Base-by-base conservation (phyloP, 2,113 vertebrate species). In the Cebidichthys violaceus region DNA sequence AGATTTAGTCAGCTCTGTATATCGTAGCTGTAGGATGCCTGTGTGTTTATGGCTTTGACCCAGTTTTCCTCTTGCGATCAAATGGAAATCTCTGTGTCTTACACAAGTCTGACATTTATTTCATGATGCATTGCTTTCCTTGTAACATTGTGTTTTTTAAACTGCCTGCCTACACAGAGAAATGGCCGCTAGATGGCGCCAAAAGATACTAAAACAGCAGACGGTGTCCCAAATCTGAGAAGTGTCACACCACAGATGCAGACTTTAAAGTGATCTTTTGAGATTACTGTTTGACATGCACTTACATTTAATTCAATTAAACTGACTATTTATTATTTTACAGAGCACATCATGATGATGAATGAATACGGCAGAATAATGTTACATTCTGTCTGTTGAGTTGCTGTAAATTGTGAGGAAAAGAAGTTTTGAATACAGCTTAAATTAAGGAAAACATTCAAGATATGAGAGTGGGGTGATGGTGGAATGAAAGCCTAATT, bases 131-230 rank as follows among this genome's bases (percentile, higher is more conserved):
- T 83, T 41, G 45, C 73, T 20, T 27, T 57, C 7, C 20, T 67
- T 60, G 15, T 18, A n/a, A 14, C 55, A 10, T 22, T 20, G 15
- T 4, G 3, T 35, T 9, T 18, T 9, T 18, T 9, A 20, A 45
- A 66, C 9, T 9, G 18, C 22, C 20, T 24, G 50, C 20, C 6
- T 50, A 4, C n/a, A 61, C 3, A 22, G 11, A 29, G 4, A 14
- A 52, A 14, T 0, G 1, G 45, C 22, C 92, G 76, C 90, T 88
- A 90, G 90, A 70, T 84, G 90, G 89, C 81, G 41, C 71, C 72
- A 90, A 9, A 82, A 75, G 35, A 88, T 15, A 59, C 43, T 35
- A 20, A 67, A 86, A 66, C 29, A 35, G 17, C 31, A 77, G 39
- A 59, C 8, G 1, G 41, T 52, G 18, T 50, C 11, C 14, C 9